phyloP scores from a whole-genome alignment of 2,113 vertebrate genomes.

The Megatriorchis doriae region DNA sequence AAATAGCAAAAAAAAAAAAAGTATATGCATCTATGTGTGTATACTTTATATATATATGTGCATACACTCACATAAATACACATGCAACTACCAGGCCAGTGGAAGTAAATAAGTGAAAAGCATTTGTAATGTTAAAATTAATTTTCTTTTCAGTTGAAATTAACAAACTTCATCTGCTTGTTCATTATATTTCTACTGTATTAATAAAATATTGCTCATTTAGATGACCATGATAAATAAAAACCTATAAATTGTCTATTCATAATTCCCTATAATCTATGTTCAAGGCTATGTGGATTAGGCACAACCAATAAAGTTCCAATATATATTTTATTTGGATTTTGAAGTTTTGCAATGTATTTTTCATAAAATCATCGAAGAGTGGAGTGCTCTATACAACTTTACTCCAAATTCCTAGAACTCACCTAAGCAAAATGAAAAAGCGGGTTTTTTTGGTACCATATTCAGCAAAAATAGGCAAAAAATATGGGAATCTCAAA shows the following conservation, averaged over 20 bases:
- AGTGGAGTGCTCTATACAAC: background rate
- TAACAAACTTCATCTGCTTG: conserved; percentile 36
- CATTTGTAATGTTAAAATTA: background rate
- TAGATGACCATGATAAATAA: conserved; percentile 27
- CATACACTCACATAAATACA: background rate
- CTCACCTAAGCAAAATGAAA: background rate
- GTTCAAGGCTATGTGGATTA: conserved; percentile 26
- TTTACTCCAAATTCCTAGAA: background rate
- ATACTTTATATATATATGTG: background rate
- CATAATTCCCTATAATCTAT: conserved; percentile 41
- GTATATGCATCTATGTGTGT: background rate
- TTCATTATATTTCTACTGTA: conserved; percentile 32
- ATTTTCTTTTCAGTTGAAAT: conserved; percentile 23
- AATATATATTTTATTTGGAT: background rate
- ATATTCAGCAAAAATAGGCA: background rate
- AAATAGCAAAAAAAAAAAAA: background rate
- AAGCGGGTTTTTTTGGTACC: background rate
- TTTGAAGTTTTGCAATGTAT: background rate
- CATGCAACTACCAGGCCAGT: background rate
- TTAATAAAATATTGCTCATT: conserved; percentile 56
- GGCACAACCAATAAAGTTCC: background rate
- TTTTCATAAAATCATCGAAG: background rate
- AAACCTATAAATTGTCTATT: background rate
- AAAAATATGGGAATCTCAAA: background rate
- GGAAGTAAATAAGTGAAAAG: background rate